phyloP scores from a whole-genome alignment of 2,888 invertebrate species.

The Nemoura dubitans region DNA sequence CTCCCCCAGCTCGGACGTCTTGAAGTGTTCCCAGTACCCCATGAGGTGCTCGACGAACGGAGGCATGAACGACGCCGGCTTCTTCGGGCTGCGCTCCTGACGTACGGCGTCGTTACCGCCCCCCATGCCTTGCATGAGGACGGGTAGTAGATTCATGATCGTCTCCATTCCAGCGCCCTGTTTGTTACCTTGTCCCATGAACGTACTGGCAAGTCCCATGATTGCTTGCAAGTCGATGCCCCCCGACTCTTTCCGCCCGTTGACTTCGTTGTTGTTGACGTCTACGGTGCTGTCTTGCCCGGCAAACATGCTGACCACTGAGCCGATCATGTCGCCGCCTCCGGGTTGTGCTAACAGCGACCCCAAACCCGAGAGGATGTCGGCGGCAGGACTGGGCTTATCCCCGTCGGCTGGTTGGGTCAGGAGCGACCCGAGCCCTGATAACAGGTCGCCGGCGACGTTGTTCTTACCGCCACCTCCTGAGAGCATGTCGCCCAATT shows the following conservation, averaged over 20 bases:
- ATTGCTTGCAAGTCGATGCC: constrained; percentile 50
- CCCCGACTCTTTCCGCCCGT: constrained; percentile 33
- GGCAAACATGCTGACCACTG: constrained; percentile 66
- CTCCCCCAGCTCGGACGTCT: constrained; percentile 80
- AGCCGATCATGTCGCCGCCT: constrained; percentile 67
- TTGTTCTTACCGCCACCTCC: constrained; percentile 54
- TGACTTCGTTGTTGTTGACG: constrained; percentile 50
- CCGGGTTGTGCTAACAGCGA: constrained; percentile 49
- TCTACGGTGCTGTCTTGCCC: constrained; percentile 54
- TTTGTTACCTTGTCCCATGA: constrained; percentile 53
- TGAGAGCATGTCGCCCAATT: constrained; percentile 57
- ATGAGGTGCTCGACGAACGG: constrained; percentile 75
- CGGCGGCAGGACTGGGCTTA: constrained; percentile 66
- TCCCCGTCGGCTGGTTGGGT: constrained; percentile 59
- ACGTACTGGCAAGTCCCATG: constrained; percentile 47
- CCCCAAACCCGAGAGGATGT: constrained; percentile 49
- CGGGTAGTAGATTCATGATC: constrained; percentile 69
- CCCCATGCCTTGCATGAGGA: constrained; percentile 71
- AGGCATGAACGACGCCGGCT: constrained; percentile 70
- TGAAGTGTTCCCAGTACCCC: constrained; percentile 80
- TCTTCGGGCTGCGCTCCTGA: background rate
- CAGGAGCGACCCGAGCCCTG: constrained; percentile 56
- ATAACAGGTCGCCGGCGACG: constrained; percentile 57
- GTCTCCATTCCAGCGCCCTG: constrained; percentile 56
- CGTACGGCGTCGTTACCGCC: background rate